Base-by-base conservation (phyloP, 2,888 invertebrate genomes). In the Lasioglossum morio region DNA sequence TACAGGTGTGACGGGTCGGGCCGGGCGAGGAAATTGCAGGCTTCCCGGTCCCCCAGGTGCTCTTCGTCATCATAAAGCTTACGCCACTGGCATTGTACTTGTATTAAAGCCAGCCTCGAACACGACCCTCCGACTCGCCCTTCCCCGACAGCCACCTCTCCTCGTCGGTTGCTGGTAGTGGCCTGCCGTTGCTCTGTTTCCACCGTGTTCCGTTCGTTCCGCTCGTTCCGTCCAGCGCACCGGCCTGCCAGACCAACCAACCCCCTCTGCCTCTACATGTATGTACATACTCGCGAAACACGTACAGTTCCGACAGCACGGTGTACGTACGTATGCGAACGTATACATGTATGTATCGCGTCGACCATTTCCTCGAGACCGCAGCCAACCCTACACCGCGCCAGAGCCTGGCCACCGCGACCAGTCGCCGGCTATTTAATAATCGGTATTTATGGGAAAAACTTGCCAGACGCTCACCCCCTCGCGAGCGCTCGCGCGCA, bases 41-140 rank as follows among this genome's bases (percentile, higher is more conserved):
- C 92, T 91, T 90, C 91, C 90, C 88, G 90, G 94, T 95, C 95
- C 95, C 95, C 91, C 92, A 93, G 94, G 95, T 94, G 94, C 94
- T 93, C 94, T 95, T 95, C 94, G 94, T 95, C 95, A 95, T 95
- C 94, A 95, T 95, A 95, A 95, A 95, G 94, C 94, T 94, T 94
- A 94, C 93, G 90, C 93, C 92, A 91, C 92, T 89, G 90, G 90
- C 93, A 91, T 92, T 94, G 94, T 93, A 94, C 91, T 88, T 92
- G 93, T 94, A 94, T 94, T 94, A 94, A 94, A 94, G 92, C 93
- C 91, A 89, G 87, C 90, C 93, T 92, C 90, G 90, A 90, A 92
- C 93, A 92, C 92, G 90, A 89, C 91, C 89, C 90, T 88, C 79
- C 80, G 87, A 87, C 88, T 89, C 88, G 48, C 82, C 88, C 63